Evolutionary conservation across 35 echinoderm and acorn worm genomes (phyloP).

Genomic region (Patiria miniata): DNA sequence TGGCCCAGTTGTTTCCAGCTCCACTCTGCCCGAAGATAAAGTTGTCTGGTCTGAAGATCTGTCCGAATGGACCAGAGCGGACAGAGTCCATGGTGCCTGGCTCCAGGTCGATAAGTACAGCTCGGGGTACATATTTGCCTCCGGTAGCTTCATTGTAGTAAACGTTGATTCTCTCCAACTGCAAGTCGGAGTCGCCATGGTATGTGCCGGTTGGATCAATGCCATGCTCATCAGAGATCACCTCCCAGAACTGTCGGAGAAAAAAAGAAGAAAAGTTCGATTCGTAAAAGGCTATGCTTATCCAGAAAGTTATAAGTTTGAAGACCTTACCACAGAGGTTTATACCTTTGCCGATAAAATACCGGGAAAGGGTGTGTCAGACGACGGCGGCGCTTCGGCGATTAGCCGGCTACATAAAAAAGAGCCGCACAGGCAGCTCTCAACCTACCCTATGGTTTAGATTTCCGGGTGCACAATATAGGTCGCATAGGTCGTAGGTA

Average conservation of each 20-base stretch:
- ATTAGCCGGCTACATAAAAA: no score
- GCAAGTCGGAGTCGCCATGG: conserved; percentile 54
- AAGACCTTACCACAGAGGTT: no score
- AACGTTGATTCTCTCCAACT: conserved; percentile 62
- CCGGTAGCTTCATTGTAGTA: conserved; percentile 69
- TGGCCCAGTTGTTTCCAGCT: conserved; percentile 99
- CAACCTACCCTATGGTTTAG: no score
- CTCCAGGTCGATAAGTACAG: conserved; percentile 91
- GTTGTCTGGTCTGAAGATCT: conserved; percentile 94
- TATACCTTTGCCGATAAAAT: no score
- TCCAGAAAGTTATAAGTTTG: no score
- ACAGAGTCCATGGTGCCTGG: conserved; percentile 99
- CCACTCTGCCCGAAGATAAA: conserved; percentile 98
- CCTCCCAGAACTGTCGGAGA: conserved; percentile 61
- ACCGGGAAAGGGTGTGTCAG: no score
- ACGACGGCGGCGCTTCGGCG: no score
- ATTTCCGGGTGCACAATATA: no score
- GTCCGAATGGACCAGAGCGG: conserved; percentile 93
- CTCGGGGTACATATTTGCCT: conserved; percentile 89
- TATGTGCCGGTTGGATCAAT: conserved; percentile 55
- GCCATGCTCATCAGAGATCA: conserved; percentile 66
- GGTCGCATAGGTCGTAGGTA: no score
- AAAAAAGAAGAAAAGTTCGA: neutral
- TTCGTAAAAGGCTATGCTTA: no score
- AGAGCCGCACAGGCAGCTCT: no score